Conservation (phyloP, 2,888 invertebrate species). For the Rhimphoctona megacephalus region DNA sequence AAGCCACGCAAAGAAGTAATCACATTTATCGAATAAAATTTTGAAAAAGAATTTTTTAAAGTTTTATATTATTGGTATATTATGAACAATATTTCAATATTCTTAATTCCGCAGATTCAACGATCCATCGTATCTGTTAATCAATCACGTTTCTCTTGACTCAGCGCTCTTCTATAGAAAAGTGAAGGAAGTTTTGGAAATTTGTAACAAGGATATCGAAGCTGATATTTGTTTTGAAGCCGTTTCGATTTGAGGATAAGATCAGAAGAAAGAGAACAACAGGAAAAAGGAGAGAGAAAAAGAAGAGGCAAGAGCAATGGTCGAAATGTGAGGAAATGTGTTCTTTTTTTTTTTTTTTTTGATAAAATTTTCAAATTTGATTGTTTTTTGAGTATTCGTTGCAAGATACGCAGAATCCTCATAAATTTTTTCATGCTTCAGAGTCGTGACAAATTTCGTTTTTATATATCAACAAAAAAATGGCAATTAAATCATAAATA, state of each 20-base stretch:
- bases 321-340: constrained; percentile 13
- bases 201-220: constrained; percentile 17
- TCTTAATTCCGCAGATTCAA: constrained; percentile 21
- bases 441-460: background rate
- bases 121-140: background rate
- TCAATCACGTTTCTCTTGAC: constrained; percentile 1
- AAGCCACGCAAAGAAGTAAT: background rate
- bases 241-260: constrained; percentile 5
- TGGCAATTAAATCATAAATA: background rate
- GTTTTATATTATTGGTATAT: background rate
- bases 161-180: constrained; percentile 34
- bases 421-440: background rate
- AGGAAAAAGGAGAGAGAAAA: constrained; percentile 14
- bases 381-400: constrained; percentile 17
- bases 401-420: background rate
- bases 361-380: constrained; percentile 44
- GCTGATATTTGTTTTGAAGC: constrained; percentile 5
- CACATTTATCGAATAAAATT: background rate
- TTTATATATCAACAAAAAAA: background rate
- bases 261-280: constrained; percentile 13
- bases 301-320: constrained; percentile 18
- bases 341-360: constrained; percentile 26
- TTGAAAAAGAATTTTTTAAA: background rate
- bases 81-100: background rate
- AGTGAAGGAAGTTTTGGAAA: constrained; percentile 38